These are phyloP conservation scores for Scatophagus argus DNA, from an alignment of 2,113 vertebrate species.

Conservation along the genomic window DNA sequence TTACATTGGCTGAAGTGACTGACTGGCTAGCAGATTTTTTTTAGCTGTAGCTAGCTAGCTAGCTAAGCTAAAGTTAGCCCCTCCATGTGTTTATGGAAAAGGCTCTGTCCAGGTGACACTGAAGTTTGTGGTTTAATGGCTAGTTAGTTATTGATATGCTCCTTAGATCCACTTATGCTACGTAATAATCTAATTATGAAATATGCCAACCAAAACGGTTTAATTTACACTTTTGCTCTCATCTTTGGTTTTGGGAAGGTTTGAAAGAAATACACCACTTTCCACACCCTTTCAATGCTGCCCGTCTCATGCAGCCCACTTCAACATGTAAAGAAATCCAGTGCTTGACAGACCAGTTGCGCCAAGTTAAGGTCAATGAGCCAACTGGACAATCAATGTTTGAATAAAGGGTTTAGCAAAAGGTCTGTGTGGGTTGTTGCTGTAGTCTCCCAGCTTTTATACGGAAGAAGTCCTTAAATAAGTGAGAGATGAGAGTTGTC, in stretches of 20 bases:
- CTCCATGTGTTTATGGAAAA: background rate
- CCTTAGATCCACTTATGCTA: too few relatives aligned
- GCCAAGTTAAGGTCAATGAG: background rate
- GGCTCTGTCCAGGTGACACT: background rate
- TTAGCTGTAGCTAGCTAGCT: background rate
- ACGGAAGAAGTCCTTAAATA: constrained; percentile 27
- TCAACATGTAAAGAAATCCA: constrained; percentile 7
- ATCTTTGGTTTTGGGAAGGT: background rate
- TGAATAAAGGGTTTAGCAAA: background rate
- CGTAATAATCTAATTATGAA: too few relatives aligned
- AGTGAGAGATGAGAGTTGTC: constrained; percentile 57
- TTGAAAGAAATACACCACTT: background rate
- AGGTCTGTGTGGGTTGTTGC: background rate
- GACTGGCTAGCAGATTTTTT: background rate
- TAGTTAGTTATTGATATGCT: background rate
- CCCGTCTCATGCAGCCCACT: background rate
- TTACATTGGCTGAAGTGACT: background rate
- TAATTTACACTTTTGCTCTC: background rate
- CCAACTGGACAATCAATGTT: constrained; percentile 7
- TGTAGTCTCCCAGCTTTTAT: constrained; percentile 8
- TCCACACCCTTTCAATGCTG: background rate
- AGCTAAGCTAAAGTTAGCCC: background rate
- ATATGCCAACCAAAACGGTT: too few relatives aligned
- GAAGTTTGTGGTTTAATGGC: too few relatives aligned
- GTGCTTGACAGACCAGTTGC: constrained; percentile 6